Base-by-base conservation (phyloP, 2,113 vertebrate species). In the Oncorhynchus tshawytscha region DNA sequence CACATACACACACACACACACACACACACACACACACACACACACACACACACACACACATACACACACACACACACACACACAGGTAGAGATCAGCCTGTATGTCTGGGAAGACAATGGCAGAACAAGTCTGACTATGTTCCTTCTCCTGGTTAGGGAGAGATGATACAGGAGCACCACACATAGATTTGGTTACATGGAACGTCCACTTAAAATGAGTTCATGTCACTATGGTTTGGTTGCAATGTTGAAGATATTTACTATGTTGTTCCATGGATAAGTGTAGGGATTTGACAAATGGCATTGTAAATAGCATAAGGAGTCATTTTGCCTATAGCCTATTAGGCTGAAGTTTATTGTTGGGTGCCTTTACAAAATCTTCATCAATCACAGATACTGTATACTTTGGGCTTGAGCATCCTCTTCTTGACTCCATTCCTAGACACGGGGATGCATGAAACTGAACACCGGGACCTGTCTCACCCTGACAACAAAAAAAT, bases 381-480 rank as follows among this genome's bases (percentile, higher is more conserved):
- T 80, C 73, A 84, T 84, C 69, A 80, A 73, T 88, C 85, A 83
- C 77, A 76, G 70, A 25, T 5, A 64, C n/a, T 24, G 60, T 45
- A 64, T 5, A n/a, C 60, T 64, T 3, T 1, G 15, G 22, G 34
- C 59, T 59, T 29, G 54, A 75, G 62, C 48, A 29, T 54, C 67
- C 69, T 45, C 39, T 45, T 45, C 39, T 45, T 45, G 39, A 45
- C 70, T 80, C 59, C 79, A 48, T 20, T 24, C 70, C 75, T 73
- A 81, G 45, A 87, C 78, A 81, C 65, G 2, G 74, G 79, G 78
- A 75, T 66, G 69, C 74, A 39, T 1, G 78, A 89, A 90, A 89
- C 77, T 18, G 74, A 85, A 90, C 82, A 82, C 87, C 76, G 80
- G 34, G 76, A 82, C 60, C 70, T 1, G 84, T 83, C 82, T 75